phyloP scores from a whole-genome alignment of 2,797 vertebrate genomes.

The Morelia viridis region DNA sequence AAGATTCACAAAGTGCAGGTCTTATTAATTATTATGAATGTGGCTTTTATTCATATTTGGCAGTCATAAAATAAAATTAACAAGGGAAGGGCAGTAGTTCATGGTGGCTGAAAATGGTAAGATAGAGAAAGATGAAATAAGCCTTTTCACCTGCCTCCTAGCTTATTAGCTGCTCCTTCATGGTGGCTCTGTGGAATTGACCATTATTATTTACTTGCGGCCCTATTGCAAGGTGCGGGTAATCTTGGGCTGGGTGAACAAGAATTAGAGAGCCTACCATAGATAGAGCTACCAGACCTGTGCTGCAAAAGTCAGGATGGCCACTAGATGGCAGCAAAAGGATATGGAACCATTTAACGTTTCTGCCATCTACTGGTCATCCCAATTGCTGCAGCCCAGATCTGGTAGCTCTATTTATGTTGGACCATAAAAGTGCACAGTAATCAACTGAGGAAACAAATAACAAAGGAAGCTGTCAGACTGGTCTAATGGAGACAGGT shows the following conservation, averaged over 20 bases:
- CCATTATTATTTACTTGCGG: not conserved
- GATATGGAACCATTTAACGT: not conserved
- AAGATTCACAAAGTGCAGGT: not conserved
- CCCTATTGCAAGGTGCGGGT: not conserved
- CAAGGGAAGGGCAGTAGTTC: not conserved
- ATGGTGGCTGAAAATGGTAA: not conserved
- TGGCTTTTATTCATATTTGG: not conserved
- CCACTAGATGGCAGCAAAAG: not conserved
- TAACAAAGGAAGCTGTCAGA: not conserved
- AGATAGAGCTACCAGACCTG: not conserved
- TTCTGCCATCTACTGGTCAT: not conserved
- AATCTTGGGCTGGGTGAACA: not conserved
- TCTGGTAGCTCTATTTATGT: not conserved
- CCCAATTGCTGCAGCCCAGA: not conserved
- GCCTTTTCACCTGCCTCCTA: not conserved
- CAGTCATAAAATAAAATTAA: not conserved
- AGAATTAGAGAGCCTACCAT: not conserved
- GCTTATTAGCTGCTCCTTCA: not conserved
- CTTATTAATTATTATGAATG: not conserved
- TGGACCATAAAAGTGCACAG: not conserved
- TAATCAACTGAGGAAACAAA: not conserved
- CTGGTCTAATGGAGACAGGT: not conserved
- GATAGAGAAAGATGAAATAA: not conserved
- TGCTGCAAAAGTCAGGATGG: not conserved
- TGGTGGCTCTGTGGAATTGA: not conserved